Base-by-base conservation (phyloP, 1,140 invertebrate genomes). In the Triops cancriformis region DNA sequence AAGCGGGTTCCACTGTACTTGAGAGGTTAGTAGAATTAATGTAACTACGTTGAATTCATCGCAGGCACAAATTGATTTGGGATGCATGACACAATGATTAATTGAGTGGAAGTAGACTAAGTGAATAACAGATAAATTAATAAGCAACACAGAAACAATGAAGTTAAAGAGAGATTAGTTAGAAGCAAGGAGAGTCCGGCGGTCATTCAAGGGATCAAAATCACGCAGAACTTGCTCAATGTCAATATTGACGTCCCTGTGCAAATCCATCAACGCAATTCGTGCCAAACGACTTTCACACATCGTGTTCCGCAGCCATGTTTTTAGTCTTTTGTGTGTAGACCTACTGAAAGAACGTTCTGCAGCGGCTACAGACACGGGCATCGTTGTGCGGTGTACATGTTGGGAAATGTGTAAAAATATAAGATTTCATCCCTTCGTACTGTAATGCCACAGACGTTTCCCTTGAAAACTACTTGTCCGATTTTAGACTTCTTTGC, bases 281-380 rank as follows among this genome's bases (percentile, higher is more conserved):
- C 76, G 76, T 42, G 78, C 80, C 23, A 81, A 75, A 73, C 80
- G 37, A 26, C 80, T 76, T 79, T 81, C 79, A 41, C 80, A 78
- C 64, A 77, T 81, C 42, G 80, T 79, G 75, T 80, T 81, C 41
- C 79, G 4, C 28, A 81, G 73, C 80, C 87, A 86, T 79, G 86
- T 87, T 81, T 86, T 86, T 76, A 87, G 84, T 81, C 84, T 84
- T 81, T 85, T 87, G 82, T 80, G 79, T 80, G 64, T 80, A n/a
- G n/a, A n/a, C n/a, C n/a, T n/a, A 72, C 78, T 82, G 75, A 81
- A 80, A 77, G 73, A 73, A 18, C 80, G 72, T 77, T 81, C 80
- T 43, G 72, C 43, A 28, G 81, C 79, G 72, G 76, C 80, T 31
- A 77, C 80, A 5, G 80, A 72, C 14, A 81, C 80, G 18, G 73